Base-by-base conservation (phyloP, 2,888 invertebrate species). In the Therioaphis trifolii region DNA sequence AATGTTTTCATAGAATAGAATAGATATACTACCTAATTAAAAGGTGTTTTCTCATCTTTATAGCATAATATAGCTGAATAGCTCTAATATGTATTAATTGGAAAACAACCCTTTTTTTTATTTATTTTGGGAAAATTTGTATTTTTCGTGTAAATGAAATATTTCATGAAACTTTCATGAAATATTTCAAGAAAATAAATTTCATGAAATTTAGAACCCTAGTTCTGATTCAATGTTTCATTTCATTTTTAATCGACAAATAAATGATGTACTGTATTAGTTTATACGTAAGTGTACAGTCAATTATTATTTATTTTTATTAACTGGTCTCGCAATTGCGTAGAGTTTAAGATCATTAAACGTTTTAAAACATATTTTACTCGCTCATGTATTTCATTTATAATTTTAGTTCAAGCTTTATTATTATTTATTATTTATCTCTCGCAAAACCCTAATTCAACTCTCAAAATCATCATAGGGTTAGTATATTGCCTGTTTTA, bases 231-330 rank as follows among this genome's bases (percentile, higher is more conserved):
- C 21, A 12, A 5, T 75, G 5, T 40, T 75, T 74, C 43, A 58
- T n/a, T 75, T 43, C 2, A n/a, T 58, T 61, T 61, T 52, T 21
- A 52, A 74, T 1, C 0, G 9, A 9, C 15, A 35, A 29, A 12
- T 40, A 75, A 5, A n/a, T n/a, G 43, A 46, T 35, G 2, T 35
- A 58, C 12, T n/a, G 18, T 15, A 72, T 29, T 29, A 35, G 43
- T 52, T 52, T 7, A n/a, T n/a, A n/a, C n/a, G n/a, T n/a, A 43
- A 72, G 12, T 12, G 18, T 52, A 52, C 5, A 3, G n/a, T 52
- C n/a, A 52, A n/a, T 7, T 52, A 15, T 75, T 61, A 76, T 43
- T 75, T 43, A 61, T n/a, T 43, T 43, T 24, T 40, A 58, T 58
- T 55, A 40, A 74, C 58, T 58, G 15, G 11, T 1, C n/a, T 40